Percentiles rank a stretch among this genome's conserved stretches.
Evolutionary conservation across 2,797 vertebrate genomes (phyloP).

Genomic region (Liparis tanakae): DNA sequence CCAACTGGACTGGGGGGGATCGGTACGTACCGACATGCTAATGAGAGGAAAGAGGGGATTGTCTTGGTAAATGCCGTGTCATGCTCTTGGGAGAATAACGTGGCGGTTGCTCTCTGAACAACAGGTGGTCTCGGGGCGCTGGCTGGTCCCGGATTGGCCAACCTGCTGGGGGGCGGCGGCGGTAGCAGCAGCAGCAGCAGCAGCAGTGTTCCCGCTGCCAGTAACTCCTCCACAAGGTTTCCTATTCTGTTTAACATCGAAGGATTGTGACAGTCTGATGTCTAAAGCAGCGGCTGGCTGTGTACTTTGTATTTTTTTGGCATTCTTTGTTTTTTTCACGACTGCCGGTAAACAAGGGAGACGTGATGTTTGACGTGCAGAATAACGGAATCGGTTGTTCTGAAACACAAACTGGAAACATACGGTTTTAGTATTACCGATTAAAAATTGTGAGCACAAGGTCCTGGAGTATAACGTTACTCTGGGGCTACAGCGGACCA

Average conservation of each 20-base stretch:
- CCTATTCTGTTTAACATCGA: neutral
- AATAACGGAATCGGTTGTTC: too few relatives aligned
- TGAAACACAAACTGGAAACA: too few relatives aligned
- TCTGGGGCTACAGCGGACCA: neutral
- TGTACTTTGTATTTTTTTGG: neutral
- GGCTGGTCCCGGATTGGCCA: conserved; percentile 93
- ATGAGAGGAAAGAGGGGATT: neutral
- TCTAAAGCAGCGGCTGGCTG: neutral
- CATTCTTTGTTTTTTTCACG: neutral
- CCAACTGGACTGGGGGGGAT: conserved; percentile 96
- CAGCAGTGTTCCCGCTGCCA: conserved; percentile 91
- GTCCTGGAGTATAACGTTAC: neutral
- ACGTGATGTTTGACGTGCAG: too few relatives aligned
- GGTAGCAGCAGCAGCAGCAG: conserved; percentile 83
- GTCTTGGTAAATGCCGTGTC: neutral
- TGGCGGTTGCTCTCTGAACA: conserved; percentile 2
- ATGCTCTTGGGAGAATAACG: neutral
- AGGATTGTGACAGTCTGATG: neutral
- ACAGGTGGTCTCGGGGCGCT: conserved; percentile 94
- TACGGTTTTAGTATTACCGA: neutral
- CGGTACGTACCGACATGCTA: conserved; percentile 77
- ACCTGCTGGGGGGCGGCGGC: conserved; percentile 80
- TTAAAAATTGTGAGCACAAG: neutral
- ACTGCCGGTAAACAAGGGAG: too few relatives aligned
- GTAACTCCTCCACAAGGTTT: conserved; percentile 93